Conservation (phyloP, 1,140 invertebrate species). For the Eubasilissa regina region DNA sequence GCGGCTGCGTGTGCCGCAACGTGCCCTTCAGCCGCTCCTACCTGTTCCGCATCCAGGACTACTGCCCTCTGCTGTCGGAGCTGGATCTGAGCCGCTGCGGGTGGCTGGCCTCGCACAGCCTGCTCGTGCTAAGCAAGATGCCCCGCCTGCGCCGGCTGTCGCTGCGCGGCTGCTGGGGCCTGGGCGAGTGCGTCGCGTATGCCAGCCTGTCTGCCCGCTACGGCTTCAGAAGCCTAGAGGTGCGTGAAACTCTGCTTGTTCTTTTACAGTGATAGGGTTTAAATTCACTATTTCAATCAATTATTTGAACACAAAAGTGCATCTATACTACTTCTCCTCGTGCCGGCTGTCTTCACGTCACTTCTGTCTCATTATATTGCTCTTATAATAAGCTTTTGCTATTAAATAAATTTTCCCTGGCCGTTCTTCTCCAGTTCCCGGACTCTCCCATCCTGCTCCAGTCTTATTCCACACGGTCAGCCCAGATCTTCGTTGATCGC, state of each 20-base stretch:
- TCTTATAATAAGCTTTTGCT: too few relatives aligned
- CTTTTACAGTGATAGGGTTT: background rate
- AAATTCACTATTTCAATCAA: too few relatives aligned
- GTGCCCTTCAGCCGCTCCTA: constrained; percentile 72
- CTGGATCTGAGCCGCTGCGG: constrained; percentile 78
- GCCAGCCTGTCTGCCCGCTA: constrained; percentile 80
- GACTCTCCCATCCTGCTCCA: too few relatives aligned
- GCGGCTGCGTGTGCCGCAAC: constrained; percentile 72
- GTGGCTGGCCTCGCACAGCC: constrained; percentile 81
- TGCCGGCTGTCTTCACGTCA: too few relatives aligned
- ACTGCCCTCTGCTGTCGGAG: constrained; percentile 68
- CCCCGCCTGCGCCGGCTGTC: constrained; percentile 74
- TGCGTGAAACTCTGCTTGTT: background rate
- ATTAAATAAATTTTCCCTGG: too few relatives aligned
- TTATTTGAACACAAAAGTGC: too few relatives aligned
- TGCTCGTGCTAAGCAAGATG: constrained; percentile 81
- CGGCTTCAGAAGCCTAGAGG: constrained; percentile 72
- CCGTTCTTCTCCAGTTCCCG: too few relatives aligned
- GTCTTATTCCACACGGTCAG: too few relatives aligned
- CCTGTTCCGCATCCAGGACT: constrained; percentile 73
- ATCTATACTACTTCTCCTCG: too few relatives aligned
- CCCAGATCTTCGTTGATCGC: too few relatives aligned
- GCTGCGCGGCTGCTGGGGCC: constrained; percentile 75
- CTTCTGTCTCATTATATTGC: too few relatives aligned
- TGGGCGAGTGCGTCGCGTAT: constrained; percentile 83